phyloP scores from a whole-genome alignment of 2,888 invertebrate genomes.

The Dusona sp. region DNA sequence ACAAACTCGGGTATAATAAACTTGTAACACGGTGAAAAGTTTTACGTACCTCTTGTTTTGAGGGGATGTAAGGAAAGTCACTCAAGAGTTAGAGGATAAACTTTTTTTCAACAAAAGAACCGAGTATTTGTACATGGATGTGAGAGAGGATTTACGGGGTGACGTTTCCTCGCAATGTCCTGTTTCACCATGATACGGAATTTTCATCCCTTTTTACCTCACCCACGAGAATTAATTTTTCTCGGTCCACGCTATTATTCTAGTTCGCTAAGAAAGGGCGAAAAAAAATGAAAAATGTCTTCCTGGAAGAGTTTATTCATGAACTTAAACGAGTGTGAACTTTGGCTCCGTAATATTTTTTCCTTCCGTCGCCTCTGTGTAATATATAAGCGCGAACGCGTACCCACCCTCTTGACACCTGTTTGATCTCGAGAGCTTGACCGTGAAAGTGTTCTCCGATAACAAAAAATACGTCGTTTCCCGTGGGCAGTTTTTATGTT shows the following conservation, averaged over 20 bases:
- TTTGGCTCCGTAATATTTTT: slow-evolving; percentile 27
- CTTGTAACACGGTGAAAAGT: neutral
- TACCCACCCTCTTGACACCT: slow-evolving; percentile 32
- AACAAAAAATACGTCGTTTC: neutral
- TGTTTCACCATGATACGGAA: neutral
- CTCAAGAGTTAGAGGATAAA: neutral
- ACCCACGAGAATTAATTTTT: slow-evolving; percentile 22
- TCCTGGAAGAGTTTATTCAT: slow-evolving; percentile 42
- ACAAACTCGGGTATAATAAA: neutral
- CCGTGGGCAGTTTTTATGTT: neutral
- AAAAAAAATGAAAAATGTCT: neutral
- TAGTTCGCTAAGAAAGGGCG: neutral
- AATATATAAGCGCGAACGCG: slow-evolving; percentile 16
- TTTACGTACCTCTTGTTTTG: neutral
- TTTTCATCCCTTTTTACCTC: neutral
- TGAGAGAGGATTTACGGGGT: neutral
- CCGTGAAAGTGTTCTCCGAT: slow-evolving; percentile 7
- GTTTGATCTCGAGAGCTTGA: slow-evolving; percentile 39
- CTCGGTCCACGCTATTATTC: neutral
- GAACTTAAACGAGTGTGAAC: slow-evolving; percentile 35
- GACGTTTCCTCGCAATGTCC: neutral
- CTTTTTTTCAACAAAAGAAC: neutral
- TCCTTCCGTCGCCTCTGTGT: neutral
- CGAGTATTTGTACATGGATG: neutral
- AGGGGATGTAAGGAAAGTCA: neutral